A percentile compares a stretch with the other conserved stretches of the same genome.
phyloP scores from a whole-genome alignment of 2,113 vertebrate species.

The Ptyas mucosa region DNA sequence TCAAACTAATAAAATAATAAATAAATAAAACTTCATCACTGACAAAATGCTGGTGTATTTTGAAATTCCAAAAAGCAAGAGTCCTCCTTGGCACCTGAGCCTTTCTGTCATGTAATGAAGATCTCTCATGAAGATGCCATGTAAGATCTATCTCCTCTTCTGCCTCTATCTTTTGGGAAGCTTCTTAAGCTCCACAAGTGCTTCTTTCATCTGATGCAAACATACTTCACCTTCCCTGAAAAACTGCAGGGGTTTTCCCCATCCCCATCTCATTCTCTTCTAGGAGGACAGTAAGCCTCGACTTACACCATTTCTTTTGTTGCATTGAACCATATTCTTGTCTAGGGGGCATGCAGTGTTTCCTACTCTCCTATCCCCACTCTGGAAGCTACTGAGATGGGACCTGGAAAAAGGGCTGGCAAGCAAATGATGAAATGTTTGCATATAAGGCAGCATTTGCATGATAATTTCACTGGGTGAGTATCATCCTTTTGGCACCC shows the following conservation, averaged over 20 bases:
- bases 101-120: neutral
- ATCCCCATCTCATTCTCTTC: neutral
- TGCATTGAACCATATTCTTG: neutral
- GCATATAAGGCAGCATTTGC: neutral
- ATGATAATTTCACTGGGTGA: neutral
- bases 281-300: neutral
- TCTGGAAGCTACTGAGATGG: neutral
- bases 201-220: neutral
- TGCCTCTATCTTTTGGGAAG: neutral
- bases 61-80: neutral
- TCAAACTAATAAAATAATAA: no score
- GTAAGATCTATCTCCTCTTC: neutral
- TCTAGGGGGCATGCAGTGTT: neutral
- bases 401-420: neutral
- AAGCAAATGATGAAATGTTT: neutral
- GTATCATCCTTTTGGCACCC: neutral
- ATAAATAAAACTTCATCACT: neutral
- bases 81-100: neutral
- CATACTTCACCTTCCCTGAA: neutral
- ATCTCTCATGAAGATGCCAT: no score
- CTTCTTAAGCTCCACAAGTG: neutral
- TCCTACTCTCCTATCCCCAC: neutral
- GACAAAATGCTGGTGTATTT: neutral
- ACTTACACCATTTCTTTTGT: neutral
- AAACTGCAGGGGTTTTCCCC: neutral